Percentiles rank a stretch among this genome's conserved stretches.
Conservation (phyloP, 2,888 invertebrate genomes). For the Amblyjoppa proteus region DNA sequence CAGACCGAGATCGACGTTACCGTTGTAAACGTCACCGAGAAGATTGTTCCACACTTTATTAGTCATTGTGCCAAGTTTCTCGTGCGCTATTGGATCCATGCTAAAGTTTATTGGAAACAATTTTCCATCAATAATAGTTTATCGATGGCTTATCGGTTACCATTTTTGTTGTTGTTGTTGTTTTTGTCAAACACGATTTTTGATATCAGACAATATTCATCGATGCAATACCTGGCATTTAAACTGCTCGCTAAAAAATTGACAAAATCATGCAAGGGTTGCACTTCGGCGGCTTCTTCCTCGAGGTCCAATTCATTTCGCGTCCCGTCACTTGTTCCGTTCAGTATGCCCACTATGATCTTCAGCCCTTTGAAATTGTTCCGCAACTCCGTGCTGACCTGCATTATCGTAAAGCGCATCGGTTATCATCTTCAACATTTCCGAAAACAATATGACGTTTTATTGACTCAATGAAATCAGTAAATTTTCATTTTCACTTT, state of each 20-base stretch:
- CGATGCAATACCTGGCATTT: constrained; percentile 85
- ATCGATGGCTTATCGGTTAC: neutral
- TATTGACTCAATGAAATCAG: neutral
- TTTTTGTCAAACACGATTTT: neutral
- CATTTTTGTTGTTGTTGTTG: neutral
- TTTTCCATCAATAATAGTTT: neutral
- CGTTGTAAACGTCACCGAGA: constrained; percentile 87
- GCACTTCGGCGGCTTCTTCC: constrained; percentile 85
- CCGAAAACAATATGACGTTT: neutral
- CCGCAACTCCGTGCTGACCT: constrained; percentile 76
- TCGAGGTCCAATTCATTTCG: constrained; percentile 78
- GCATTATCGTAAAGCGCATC: neutral
- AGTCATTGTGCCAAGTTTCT: constrained; percentile 82
- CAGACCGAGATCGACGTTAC: constrained; percentile 87
- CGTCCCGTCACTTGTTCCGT: constrained; percentile 85
- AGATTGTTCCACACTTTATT: constrained; percentile 88
- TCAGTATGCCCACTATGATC: constrained; percentile 85
- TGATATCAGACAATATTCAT: neutral
- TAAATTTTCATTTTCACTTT: neutral
- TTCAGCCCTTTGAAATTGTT: constrained; percentile 79
- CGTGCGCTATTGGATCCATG: constrained; percentile 77
- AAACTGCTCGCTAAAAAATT: constrained; percentile 86
- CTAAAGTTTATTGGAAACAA: constrained; percentile 59
- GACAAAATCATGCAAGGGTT: constrained; percentile 85
- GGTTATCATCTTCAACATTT: neutral